Evolutionary conservation across 2,797 vertebrate species (phyloP), one percentile per base, ranked within the genome.

Genomic region (Avahi laniger): DNA sequence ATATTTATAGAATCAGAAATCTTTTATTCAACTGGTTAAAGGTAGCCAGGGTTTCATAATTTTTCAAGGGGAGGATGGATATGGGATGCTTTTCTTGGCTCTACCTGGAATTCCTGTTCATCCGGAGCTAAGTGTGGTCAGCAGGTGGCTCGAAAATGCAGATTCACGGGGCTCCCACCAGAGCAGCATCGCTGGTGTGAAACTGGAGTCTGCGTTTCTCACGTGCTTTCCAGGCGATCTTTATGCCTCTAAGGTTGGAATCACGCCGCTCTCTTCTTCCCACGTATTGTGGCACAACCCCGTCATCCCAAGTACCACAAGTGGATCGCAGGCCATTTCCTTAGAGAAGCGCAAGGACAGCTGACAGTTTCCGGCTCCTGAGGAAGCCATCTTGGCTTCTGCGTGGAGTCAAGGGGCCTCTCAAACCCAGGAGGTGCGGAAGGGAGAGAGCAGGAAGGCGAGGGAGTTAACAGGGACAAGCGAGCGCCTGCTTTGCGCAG

Each of bases 401-500:
- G 1, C 5, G 41, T 30, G 18, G 52, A 52, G 35, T 52, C 24
- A 13, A 4, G 7, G 46, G 11, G 7, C 12, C 8, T 26, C 35
- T 70, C 61, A n/a, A 33, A 38, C 26, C 12, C 86, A 50, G 30
- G 35, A 46, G 33, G 28, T n/a, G 54, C 28, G 11, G 9, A 7
- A 52, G 48, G 57, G 46, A 73, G 72, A 28, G 38, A 30, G 1
- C 5, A 18, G 18, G 5, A 14, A 41, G 30, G 41, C 4, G 9
- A 35, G 35, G 48, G 15, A 11, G 13, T 1, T 0, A 14, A 83
- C 63, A 35, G 2, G 15, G 35, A 59, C 0, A 8, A 15, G 46
- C 33, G n/a, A 48, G 38, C 4, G n/a, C 28, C 0, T 17, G 1
- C 22, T 12, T 18, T 10, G 33, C 4, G 17, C 41, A 18, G 33